Percentiles rank a stretch among this genome's conserved stretches.
Conservation (phyloP, 2,797 vertebrate species). For the Propithecus deckenii region DNA sequence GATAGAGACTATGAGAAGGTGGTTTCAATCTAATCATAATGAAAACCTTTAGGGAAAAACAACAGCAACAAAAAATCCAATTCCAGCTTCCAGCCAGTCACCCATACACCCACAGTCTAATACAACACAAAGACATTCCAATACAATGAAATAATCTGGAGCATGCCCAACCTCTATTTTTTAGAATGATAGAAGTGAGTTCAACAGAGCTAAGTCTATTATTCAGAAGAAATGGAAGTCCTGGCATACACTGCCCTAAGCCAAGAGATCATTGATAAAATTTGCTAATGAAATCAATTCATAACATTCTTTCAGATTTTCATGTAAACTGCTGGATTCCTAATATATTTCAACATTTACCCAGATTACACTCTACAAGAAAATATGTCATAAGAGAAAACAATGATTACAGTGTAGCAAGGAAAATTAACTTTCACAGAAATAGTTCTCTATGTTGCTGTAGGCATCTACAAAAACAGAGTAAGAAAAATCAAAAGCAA, state of each 20-base stretch:
- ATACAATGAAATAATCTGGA: conserved; percentile 72
- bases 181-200: conserved; percentile 53
- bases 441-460: not conserved
- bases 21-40: not conserved
- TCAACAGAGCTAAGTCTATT: conserved; percentile 28
- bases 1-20: not conserved
- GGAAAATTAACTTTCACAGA: not conserved
- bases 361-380: not conserved
- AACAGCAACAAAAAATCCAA: not conserved
- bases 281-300: conserved; percentile 31
- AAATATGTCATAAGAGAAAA: not conserved
- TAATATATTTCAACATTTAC: conserved; percentile 21
- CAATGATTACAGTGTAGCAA: not conserved
- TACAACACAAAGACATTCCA: conserved; percentile 71
- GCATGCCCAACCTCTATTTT: conserved; percentile 51
- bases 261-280: conserved; percentile 16
- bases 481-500: not conserved
- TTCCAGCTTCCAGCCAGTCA: conserved; percentile 3
- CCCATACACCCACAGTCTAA: not conserved
- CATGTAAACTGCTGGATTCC: conserved; percentile 10
- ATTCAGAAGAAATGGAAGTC: conserved; percentile 52
- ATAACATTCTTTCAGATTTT: conserved; percentile 33
- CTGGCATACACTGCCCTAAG: not conserved
- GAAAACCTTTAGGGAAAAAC: conserved; percentile 15
- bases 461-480: not conserved